A percentile compares a stretch with the other conserved stretches of the same genome.
These are phyloP conservation scores for Strigamia crassipes DNA, from an alignment of 2,888 invertebrate genomes.

Conservation along the genomic window DNA sequence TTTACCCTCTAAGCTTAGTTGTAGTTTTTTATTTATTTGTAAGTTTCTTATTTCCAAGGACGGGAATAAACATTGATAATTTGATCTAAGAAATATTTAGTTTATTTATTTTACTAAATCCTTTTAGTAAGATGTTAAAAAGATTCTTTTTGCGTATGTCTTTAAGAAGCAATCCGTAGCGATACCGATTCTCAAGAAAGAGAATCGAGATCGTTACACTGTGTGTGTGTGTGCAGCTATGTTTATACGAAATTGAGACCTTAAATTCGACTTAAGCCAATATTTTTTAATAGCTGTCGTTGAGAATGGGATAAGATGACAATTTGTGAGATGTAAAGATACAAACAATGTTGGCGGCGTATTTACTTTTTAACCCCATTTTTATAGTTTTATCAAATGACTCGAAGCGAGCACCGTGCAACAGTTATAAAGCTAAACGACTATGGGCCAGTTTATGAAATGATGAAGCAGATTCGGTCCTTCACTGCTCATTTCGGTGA, in stretches of 20 bases:
- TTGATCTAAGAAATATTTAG: too few relatives aligned
- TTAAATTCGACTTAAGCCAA: neutral
- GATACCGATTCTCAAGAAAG: too few relatives aligned
- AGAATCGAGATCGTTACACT: too few relatives aligned
- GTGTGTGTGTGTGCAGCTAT: neutral
- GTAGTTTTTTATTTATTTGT: too few relatives aligned
- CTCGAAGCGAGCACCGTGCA: neutral
- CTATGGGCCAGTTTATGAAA: conserved; percentile 27
- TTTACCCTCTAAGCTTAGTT: too few relatives aligned
- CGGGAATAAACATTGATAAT: too few relatives aligned
- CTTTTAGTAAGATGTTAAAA: too few relatives aligned
- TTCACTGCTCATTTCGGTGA: conserved; percentile 6
- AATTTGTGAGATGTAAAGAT: conserved; percentile 35
- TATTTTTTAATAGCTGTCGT: neutral
- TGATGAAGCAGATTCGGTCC: conserved; percentile 32
- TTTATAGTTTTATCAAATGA: conserved; percentile 36
- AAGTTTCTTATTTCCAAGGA: too few relatives aligned
- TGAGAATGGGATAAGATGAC: conserved; percentile 13
- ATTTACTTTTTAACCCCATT: conserved; percentile 40
- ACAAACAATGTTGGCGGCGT: conserved; percentile 28
- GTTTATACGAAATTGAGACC: neutral
- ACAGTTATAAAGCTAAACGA: conserved; percentile 34
- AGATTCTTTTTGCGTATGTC: too few relatives aligned
- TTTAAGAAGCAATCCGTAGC: too few relatives aligned
- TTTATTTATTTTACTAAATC: too few relatives aligned